Conservation (phyloP, 2,888 invertebrate genomes). For the Morpho helenor region DNA sequence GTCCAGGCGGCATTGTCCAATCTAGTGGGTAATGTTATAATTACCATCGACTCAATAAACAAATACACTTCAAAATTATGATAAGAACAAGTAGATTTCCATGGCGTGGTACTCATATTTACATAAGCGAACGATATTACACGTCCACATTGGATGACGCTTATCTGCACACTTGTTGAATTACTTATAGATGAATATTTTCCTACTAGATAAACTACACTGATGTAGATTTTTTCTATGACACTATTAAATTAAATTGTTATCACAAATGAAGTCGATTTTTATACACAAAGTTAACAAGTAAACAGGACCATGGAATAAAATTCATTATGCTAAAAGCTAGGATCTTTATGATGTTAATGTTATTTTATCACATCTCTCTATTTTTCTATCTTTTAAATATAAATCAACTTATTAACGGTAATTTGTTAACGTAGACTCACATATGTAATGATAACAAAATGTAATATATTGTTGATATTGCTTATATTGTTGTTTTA, state of each 20-base stretch:
- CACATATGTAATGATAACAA: constrained; percentile 50
- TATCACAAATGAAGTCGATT: constrained; percentile 30
- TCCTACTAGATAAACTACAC: constrained; percentile 47
- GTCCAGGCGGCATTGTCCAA: not conserved
- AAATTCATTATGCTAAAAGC: constrained; percentile 31
- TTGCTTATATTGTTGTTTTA: constrained; percentile 67
- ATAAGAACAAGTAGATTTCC: constrained; percentile 14
- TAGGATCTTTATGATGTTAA: constrained; percentile 45
- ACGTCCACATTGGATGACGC: constrained; percentile 43
- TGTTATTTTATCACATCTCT: constrained; percentile 57
- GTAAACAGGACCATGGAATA: constrained; percentile 48
- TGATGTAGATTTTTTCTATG: constrained; percentile 48
- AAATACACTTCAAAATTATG: constrained; percentile 11
- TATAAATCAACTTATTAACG: constrained; percentile 54
- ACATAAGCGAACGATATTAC: not conserved
- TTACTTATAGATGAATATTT: constrained; percentile 49
- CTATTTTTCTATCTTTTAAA: constrained; percentile 67
- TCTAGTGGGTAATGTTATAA: not conserved
- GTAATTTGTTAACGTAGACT: constrained; percentile 58
- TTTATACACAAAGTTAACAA: constrained; percentile 28
- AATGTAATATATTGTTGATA: constrained; percentile 74
- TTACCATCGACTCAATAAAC: constrained; percentile 10
- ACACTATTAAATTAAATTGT: constrained; percentile 37
- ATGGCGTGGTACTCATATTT: constrained; percentile 1
- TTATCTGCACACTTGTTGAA: constrained; percentile 62